phyloP scores from a whole-genome alignment of 2,888 invertebrate genomes.

The Neoascia interrupta region DNA sequence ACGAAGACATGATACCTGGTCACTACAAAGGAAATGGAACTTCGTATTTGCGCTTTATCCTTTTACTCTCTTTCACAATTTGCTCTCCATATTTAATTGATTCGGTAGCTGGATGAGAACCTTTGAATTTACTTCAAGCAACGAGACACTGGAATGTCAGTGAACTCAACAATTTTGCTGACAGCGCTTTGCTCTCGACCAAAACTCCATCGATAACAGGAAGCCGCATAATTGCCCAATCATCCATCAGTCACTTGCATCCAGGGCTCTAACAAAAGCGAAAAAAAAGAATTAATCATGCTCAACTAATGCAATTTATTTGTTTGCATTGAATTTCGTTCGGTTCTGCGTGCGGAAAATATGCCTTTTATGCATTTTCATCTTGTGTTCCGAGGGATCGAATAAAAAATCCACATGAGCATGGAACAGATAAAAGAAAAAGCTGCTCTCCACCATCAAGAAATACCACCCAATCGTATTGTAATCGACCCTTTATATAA shows the following conservation, averaged over 20 bases:
- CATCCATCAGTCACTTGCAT: constrained; percentile 34
- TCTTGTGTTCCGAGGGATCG: constrained; percentile 21
- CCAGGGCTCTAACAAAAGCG: background rate
- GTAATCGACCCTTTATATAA: constrained; percentile 11
- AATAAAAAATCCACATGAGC: constrained; percentile 50
- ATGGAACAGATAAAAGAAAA: constrained; percentile 60
- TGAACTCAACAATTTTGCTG: no score
- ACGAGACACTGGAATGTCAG: no score
- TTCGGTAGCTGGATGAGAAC: no score
- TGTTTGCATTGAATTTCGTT: constrained; percentile 63
- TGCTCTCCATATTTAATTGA: no score
- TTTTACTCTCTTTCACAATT: no score
- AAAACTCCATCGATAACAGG: constrained; percentile 4
- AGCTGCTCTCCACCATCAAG: constrained; percentile 11
- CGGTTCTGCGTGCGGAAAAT: constrained; percentile 55
- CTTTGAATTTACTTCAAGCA: no score
- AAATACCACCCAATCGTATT: background rate
- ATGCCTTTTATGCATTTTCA: constrained; percentile 65
- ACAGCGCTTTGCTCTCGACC: no score
- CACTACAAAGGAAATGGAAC: no score
- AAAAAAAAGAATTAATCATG: constrained; percentile 56
- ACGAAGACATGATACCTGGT: no score
- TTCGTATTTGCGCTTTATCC: no score
- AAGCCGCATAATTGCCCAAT: constrained; percentile 25
- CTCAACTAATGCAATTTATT: constrained; percentile 69